These are phyloP conservation scores for Perccottus glenii DNA, from an alignment of 2,113 vertebrate species.

Conservation along the genomic window DNA sequence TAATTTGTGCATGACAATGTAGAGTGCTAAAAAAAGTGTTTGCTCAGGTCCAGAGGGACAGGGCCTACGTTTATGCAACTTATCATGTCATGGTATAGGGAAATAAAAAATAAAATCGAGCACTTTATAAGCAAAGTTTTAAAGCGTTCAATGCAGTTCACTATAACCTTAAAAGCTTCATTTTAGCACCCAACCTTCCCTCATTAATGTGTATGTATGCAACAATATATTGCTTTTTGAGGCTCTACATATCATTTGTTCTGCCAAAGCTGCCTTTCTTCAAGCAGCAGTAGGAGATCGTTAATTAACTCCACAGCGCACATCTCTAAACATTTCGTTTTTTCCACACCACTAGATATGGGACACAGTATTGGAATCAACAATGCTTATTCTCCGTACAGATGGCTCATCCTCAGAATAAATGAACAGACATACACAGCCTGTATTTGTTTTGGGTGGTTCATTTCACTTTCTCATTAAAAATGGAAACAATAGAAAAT, in stretches of 20 bases:
- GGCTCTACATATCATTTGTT: slow-evolving; percentile 8
- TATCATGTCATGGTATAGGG: slow-evolving; percentile 9
- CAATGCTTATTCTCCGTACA: neutral
- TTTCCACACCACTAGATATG: slow-evolving; percentile 10
- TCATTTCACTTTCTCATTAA: slow-evolving; percentile 10
- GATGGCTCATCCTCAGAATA: slow-evolving; percentile 35
- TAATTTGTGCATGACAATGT: neutral
- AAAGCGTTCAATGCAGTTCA: slow-evolving; percentile 10
- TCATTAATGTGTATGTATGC: slow-evolving; percentile 44
- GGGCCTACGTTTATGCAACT: slow-evolving; percentile 13
- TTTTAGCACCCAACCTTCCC: slow-evolving; percentile 2
- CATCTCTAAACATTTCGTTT: slow-evolving; percentile 24
- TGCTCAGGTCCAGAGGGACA: slow-evolving; percentile 15
- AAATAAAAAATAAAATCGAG: neutral
- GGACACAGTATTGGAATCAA: neutral
- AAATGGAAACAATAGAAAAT: neutral
- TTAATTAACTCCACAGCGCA: slow-evolving; percentile 32
- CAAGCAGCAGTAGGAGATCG: slow-evolving; percentile 11
- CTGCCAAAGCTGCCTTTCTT: neutral
- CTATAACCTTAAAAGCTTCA: slow-evolving; percentile 8
- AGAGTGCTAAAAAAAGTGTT: neutral
- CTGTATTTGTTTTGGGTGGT: slow-evolving; percentile 13
- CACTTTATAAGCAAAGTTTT: neutral
- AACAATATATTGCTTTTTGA: slow-evolving; percentile 9
- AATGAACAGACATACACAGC: slow-evolving; percentile 35